Evolutionary conservation across 92 coral and sea anemone genomes (phyloP).

Genomic region (Palythoa caribaeorum): DNA sequence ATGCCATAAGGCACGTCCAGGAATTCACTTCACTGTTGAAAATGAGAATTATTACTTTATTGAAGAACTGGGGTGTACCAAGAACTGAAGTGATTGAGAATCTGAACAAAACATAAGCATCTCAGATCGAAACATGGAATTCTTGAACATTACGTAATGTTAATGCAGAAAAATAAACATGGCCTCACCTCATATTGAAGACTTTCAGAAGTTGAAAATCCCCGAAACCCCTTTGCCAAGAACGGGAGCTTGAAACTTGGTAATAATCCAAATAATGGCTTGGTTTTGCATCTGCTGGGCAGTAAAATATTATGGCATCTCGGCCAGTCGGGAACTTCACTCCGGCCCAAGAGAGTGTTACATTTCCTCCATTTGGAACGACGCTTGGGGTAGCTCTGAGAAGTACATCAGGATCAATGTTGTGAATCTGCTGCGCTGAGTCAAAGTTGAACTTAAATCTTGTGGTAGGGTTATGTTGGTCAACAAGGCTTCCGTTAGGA

Average conservation of each 20-base stretch:
- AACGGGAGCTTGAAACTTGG: constrained; percentile 69
- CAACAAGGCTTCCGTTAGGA: constrained; percentile 69
- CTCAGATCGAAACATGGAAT: too few relatives aligned
- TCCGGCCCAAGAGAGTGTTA: constrained; percentile 86
- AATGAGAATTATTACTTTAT: too few relatives aligned
- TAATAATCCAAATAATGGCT: constrained; percentile 82
- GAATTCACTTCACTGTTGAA: too few relatives aligned
- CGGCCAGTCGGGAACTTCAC: constrained; percentile 54
- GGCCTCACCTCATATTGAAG: constrained; percentile 70
- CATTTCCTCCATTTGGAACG: constrained; percentile 80
- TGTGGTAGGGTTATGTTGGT: constrained; percentile 64
- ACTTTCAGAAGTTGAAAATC: constrained; percentile 51
- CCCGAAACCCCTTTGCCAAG: constrained; percentile 77
- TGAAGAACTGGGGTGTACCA: too few relatives aligned
- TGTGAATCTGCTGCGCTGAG: neutral
- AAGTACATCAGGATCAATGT: constrained; percentile 10
- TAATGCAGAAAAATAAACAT: neutral
- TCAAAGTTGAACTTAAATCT: constrained; percentile 57
- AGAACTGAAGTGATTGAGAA: neutral
- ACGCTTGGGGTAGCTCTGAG: constrained; percentile 66
- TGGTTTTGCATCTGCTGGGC: constrained; percentile 75
- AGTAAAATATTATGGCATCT: constrained; percentile 84
- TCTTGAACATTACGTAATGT: neutral
- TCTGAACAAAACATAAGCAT: too few relatives aligned
- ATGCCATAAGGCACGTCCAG: too few relatives aligned